Evolutionary conservation across 2,888 invertebrate species (phyloP).

Genomic region (Antitype chi): DNA sequence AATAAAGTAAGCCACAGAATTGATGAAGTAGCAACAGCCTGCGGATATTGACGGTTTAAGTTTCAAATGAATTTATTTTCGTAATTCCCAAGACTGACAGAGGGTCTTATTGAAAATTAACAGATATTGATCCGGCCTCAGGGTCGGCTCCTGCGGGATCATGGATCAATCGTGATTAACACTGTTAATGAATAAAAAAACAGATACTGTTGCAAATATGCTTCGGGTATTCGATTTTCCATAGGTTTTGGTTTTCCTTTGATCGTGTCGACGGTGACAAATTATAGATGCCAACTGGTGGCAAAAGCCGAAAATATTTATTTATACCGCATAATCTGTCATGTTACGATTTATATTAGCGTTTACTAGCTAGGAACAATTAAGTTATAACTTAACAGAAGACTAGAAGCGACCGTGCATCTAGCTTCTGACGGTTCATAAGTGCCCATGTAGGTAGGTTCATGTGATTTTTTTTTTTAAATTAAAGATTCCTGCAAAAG

Average conservation of each 20-base stretch:
- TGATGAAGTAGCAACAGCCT: slow-evolving; percentile 24
- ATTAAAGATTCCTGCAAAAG: too few relatives aligned
- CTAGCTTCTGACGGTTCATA: too few relatives aligned
- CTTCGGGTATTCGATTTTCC: neutral
- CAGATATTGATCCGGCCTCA: slow-evolving; percentile 26
- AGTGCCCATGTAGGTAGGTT: too few relatives aligned
- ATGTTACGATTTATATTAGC: too few relatives aligned
- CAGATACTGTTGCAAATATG: neutral
- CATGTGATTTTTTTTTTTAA: too few relatives aligned
- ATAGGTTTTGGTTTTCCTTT: neutral
- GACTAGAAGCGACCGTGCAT: too few relatives aligned
- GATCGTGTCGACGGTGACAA: neutral
- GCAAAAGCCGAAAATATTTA: neutral
- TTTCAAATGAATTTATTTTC: slow-evolving; percentile 44
- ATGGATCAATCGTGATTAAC: slow-evolving; percentile 39
- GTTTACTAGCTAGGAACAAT: too few relatives aligned
- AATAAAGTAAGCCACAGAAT: slow-evolving; percentile 14
- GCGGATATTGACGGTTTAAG: slow-evolving; percentile 11
- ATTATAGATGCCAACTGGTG: neutral
- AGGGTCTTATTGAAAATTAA: slow-evolving; percentile 22
- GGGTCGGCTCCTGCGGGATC: slow-evolving; percentile 10
- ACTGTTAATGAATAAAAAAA: slow-evolving; percentile 13
- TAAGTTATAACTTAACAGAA: too few relatives aligned
- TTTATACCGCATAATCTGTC: too few relatives aligned
- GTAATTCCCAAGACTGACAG: slow-evolving; percentile 27